phyloP scores from a whole-genome alignment of 2,888 invertebrate genomes.

The Cenopis cana region DNA sequence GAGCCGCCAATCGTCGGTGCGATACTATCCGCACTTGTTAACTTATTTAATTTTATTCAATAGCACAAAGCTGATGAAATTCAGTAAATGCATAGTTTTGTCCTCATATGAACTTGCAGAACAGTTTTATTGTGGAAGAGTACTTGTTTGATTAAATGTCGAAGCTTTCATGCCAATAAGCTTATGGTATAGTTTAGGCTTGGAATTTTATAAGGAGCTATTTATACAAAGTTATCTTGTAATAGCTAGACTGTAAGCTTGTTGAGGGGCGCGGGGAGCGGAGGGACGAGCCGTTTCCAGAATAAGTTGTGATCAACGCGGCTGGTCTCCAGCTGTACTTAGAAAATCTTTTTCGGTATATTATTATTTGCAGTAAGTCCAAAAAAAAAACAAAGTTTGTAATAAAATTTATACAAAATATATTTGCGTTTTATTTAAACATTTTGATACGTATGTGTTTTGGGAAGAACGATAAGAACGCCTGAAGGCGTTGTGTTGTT shows the following conservation, averaged over 20 bases:
- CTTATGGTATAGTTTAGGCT: conserved; percentile 10
- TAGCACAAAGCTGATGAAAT: conserved; percentile 38
- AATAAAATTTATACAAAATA: conserved; percentile 83
- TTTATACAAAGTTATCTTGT: neutral
- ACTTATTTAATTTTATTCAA: conserved; percentile 14
- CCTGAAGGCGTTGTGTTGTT: too few relatives aligned
- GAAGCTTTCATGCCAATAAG: conserved; percentile 15
- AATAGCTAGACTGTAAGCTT: conserved; percentile 14
- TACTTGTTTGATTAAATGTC: conserved; percentile 31
- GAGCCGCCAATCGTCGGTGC: neutral
- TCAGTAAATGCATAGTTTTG: conserved; percentile 23
- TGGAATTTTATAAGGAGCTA: neutral
- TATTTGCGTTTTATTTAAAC: conserved; percentile 55
- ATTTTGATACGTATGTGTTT: neutral
- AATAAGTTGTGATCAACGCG: conserved; percentile 66
- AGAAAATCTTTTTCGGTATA: conserved; percentile 76
- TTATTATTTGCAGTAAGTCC: conserved; percentile 82
- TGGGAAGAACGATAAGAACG: too few relatives aligned
- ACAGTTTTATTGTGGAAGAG: conserved; percentile 27
- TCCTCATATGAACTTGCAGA: conserved; percentile 13
- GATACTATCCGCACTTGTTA: neutral
- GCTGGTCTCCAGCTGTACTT: conserved; percentile 71
- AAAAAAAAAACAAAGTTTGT: conserved; percentile 79
- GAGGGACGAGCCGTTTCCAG: conserved; percentile 67
- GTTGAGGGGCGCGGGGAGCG: conserved; percentile 12